These are phyloP conservation scores for Esox masquinongy DNA, from an alignment of 2,797 vertebrate species.

Conservation along the genomic window DNA sequence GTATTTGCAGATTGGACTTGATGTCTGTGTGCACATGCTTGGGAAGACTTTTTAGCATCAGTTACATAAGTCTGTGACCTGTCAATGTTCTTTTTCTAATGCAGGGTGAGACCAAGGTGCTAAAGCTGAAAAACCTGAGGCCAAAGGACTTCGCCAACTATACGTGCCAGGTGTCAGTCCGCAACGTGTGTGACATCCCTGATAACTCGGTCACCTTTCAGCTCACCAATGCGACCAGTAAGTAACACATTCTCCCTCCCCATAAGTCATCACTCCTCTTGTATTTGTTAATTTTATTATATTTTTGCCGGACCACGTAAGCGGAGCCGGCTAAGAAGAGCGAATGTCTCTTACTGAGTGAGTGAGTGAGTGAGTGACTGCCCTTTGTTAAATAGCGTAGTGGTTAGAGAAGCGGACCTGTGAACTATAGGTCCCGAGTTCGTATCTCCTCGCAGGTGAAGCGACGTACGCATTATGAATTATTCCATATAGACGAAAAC, in stretches of 20 bases:
- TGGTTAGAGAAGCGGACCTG: too few species aligned
- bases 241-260: conserved; percentile 33
- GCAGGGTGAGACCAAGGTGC: conserved; percentile 96
- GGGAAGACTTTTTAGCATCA: neutral
- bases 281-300: neutral
- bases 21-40: neutral
- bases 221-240: conserved; percentile 93
- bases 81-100: conserved; percentile 24
- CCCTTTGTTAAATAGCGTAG: too few species aligned
- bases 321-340: too few species aligned
- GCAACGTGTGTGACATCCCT: conserved; percentile 93
- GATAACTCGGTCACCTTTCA: conserved; percentile 92
- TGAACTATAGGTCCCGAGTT: too few species aligned
- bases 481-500: too few species aligned
- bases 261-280: neutral
- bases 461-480: too few species aligned
- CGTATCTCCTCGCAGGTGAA: too few species aligned
- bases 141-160: conserved; percentile 95
- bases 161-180: conserved; percentile 94
- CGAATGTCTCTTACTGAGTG: too few species aligned
- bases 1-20: too few species aligned
- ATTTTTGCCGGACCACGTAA: too few species aligned
- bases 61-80: conserved; percentile 8
- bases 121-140: conserved; percentile 95
- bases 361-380: too few species aligned